Base-by-base conservation (phyloP, 2,797 vertebrate species). In the Rhodeus uyekii region DNA sequence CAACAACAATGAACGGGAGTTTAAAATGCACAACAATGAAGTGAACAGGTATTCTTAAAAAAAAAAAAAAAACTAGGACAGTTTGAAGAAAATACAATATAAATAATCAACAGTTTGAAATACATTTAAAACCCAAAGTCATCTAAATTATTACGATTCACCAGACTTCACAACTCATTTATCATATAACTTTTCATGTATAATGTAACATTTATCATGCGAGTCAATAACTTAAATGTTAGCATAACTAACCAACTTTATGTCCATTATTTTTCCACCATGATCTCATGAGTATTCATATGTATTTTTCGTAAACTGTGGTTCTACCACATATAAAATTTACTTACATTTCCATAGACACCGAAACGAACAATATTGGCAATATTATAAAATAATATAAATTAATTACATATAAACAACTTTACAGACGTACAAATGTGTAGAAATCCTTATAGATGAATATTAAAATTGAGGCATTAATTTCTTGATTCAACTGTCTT, bases 21-120 rank as follows among this genome's bases (percentile, higher is more conserved):
- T 81, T 81, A 14, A 78, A 85, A 78, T 14, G 9, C 22, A 69
- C 44, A 78, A 81, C 74, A 87, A 83, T 78, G 34, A 71, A 75
- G 39, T 48, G 71, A 86, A 79, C 48, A 14, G 36, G 18, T 78
- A 50, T 50, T 72, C 65, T 16, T 14, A 83, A 83, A 44, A 44
- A 1, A 39, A 39, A 39, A 12, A 39, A 10, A 39, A 42, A 42
- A 81, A 83, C 42, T 58, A 36, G 72, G 72, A 36, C 76, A 72
- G 60, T 79, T 3, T 29, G 55, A 42, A 38, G 64, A 55, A 79
- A 84, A 79, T n/a, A 34, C 32, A 64, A 68, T 6, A 27, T 29
- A 71, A 24, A 13, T 50, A 46, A 5, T 50, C 7, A 77, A 22
- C 48, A 68, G 63, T 78, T 19, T 39, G 61, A 50, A 53, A 29